A percentile compares a stretch with the other conserved stretches of the same genome.
Conservation (phyloP, 2,888 invertebrate genomes). For the Himalopsyche anomala region DNA sequence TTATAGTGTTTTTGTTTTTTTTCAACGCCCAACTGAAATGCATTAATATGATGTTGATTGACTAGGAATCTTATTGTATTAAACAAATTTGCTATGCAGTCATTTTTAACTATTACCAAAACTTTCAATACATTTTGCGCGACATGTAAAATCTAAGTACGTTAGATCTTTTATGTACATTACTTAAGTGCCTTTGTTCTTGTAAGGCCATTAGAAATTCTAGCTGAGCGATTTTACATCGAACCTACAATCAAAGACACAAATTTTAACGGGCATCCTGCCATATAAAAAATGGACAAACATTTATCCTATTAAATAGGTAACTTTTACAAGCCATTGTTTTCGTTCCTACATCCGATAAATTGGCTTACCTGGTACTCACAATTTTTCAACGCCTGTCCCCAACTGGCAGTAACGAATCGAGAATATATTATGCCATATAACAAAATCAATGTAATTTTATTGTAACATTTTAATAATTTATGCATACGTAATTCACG, state of each 20-base stretch:
- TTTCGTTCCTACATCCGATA: slow-evolving; percentile 43
- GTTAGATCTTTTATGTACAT: too few species aligned
- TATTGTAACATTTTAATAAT: too few species aligned
- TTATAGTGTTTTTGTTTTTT: too few species aligned
- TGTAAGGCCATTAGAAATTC: background rate
- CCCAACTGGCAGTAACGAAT: background rate
- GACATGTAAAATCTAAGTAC: too few species aligned
- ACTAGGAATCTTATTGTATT: too few species aligned
- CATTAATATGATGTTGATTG: too few species aligned
- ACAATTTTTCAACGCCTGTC: slow-evolving; percentile 46
- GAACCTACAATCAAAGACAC: slow-evolving; percentile 17
- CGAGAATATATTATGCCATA: background rate
- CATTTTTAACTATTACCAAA: too few species aligned
- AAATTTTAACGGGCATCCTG: slow-evolving; percentile 17
- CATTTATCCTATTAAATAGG: slow-evolving; percentile 48
- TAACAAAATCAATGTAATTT: too few species aligned
- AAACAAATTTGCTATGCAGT: too few species aligned
- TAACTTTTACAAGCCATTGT: slow-evolving; percentile 53
- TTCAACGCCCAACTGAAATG: too few species aligned
- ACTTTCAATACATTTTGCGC: too few species aligned
- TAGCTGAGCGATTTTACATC: slow-evolving; percentile 18
- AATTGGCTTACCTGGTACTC: slow-evolving; percentile 53
- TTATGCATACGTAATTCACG: too few species aligned
- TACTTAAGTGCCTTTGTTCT: background rate
- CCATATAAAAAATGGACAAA: slow-evolving; percentile 45